These are phyloP conservation scores for Sympetrum striolatum DNA, from an alignment of 2,888 invertebrate genomes.

Conservation along the genomic window DNA sequence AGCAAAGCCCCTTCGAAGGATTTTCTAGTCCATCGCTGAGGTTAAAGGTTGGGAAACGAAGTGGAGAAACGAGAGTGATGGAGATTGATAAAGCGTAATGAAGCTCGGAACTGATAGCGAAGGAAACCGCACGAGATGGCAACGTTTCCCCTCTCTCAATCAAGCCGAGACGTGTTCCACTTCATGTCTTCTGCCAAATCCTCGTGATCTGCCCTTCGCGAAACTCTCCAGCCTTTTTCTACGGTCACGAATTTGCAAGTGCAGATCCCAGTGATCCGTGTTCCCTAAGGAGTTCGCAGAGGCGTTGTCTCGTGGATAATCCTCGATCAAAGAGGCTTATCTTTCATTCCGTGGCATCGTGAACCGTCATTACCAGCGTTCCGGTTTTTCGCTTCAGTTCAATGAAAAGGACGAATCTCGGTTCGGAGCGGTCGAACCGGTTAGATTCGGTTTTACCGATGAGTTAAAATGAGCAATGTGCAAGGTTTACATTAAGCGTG, in stretches of 20 bases:
- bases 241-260: not conserved
- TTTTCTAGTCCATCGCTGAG: no score
- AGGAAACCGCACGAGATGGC: not conserved
- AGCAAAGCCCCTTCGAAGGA: no score
- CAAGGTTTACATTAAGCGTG: no score
- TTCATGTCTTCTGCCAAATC: not conserved
- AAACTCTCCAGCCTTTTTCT: not conserved
- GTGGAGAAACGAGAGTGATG: not conserved
- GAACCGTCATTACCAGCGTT: no score
- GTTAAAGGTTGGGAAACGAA: not conserved
- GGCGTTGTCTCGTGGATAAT: not conserved
- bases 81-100: not conserved
- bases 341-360: not conserved
- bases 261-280: not conserved
- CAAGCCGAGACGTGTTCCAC: not conserved
- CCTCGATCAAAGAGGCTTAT: not conserved
- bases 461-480: no score
- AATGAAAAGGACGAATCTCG: no score
- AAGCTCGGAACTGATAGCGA: not conserved
- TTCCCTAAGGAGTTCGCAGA: not conserved
- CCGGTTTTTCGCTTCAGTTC: no score
- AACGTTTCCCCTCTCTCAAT: not conserved
- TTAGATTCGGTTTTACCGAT: no score
- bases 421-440: no score
- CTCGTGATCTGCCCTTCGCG: not conserved